Percentiles rank a stretch among this genome's conserved stretches.
Conservation (phyloP, 2,113 vertebrate genomes). For the Polyodon spathula region DNA sequence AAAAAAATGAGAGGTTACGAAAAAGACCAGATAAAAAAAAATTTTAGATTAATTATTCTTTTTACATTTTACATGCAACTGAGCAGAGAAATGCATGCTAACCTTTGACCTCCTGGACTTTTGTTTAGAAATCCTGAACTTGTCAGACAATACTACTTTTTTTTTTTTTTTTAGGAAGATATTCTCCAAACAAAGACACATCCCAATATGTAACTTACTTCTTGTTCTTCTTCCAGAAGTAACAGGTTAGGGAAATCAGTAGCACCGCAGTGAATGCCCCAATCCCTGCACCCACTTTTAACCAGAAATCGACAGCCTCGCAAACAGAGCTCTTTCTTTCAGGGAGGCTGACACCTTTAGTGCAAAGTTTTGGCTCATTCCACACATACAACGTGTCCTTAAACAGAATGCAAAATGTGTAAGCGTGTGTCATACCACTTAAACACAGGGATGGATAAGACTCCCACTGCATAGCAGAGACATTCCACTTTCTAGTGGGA, state of each 20-base stretch:
- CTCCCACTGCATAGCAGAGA: too few relatives aligned
- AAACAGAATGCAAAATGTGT: slow-evolving; percentile 8
- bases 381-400: slow-evolving; percentile 88
- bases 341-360: slow-evolving; percentile 75
- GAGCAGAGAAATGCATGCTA: too few relatives aligned
- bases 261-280: slow-evolving; percentile 76
- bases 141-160: too few relatives aligned
- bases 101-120: too few relatives aligned
- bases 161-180: too few relatives aligned
- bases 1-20: too few relatives aligned
- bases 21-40: too few relatives aligned
- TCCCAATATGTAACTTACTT: slow-evolving; percentile 57
- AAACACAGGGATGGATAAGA: neutral
- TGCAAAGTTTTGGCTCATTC: slow-evolving; percentile 85
- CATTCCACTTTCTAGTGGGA: too few relatives aligned
- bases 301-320: slow-evolving; percentile 83
- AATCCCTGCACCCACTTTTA: slow-evolving; percentile 74
- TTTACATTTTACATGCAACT: too few relatives aligned
- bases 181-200: too few relatives aligned
- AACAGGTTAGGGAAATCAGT: slow-evolving; percentile 83
- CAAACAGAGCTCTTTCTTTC: slow-evolving; percentile 71
- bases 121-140: too few relatives aligned
- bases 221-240: slow-evolving; percentile 98
- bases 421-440: neutral
- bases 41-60: too few relatives aligned